Percentiles rank a stretch among this genome's conserved stretches.
phyloP scores from a whole-genome alignment of 2,888 invertebrate genomes.

The Hermaeophaga mercurialis region DNA sequence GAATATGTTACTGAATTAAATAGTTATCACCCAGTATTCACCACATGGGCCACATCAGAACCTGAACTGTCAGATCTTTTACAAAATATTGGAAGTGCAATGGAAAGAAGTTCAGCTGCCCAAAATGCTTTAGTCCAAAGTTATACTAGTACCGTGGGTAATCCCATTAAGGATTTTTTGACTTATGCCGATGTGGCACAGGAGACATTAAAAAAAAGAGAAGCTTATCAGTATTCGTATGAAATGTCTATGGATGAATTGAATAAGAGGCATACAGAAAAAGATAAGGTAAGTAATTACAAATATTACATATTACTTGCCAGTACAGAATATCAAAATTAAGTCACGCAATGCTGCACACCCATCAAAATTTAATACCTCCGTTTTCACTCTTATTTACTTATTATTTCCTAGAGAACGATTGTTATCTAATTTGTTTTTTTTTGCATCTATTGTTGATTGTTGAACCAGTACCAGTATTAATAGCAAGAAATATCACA shows the following conservation, averaged over 20 bases:
- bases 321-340: too few relatives aligned
- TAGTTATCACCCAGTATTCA: constrained; percentile 66
- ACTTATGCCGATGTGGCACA: constrained; percentile 71
- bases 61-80: constrained; percentile 60
- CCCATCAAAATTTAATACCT: too few relatives aligned
- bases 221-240: constrained; percentile 68
- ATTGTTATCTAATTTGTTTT: too few relatives aligned
- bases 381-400: too few relatives aligned
- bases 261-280: constrained; percentile 65
- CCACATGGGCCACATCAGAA: constrained; percentile 66
- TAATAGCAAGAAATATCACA: too few relatives aligned
- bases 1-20: constrained; percentile 63
- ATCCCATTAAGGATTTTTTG: constrained; percentile 66
- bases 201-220: constrained; percentile 67
- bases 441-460: too few relatives aligned
- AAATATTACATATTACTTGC: too few relatives aligned
- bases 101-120: constrained; percentile 60
- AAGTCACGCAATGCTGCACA: too few relatives aligned
- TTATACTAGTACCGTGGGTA: constrained; percentile 55
- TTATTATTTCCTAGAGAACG: too few relatives aligned
- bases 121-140: constrained; percentile 58
- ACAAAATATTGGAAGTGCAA: constrained; percentile 57
- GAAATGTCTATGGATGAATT: constrained; percentile 68
- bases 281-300: constrained; percentile 63
- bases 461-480: too few relatives aligned